Evolutionary conservation across 1,140 invertebrate genomes (phyloP).

Genomic region (Probaryconus sp.): DNA sequence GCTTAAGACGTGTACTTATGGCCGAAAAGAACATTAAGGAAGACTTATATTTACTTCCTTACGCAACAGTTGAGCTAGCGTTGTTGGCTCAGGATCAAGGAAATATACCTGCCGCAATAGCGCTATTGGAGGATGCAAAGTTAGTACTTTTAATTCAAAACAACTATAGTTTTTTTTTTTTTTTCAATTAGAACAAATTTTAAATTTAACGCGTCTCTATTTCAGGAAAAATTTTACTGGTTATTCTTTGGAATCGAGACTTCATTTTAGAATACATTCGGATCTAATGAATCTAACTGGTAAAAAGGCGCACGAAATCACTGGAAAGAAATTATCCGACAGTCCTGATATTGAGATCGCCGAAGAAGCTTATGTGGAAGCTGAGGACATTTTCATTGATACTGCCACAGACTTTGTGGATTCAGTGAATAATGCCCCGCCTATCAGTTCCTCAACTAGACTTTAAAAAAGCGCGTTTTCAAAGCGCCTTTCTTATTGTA

Average conservation of each 20-base stretch:
- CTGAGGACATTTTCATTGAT: constrained; percentile 40
- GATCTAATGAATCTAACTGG: constrained; percentile 81
- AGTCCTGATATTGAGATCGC: constrained; percentile 48
- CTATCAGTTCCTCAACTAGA: constrained; percentile 60
- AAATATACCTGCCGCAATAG: constrained; percentile 83
- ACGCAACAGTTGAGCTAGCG: constrained; percentile 91
- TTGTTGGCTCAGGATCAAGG: constrained; percentile 85
- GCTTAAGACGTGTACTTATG: constrained; percentile 83
- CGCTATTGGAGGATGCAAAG: constrained; percentile 90
- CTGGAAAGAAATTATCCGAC: constrained; percentile 32
- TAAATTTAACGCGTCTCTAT: constrained; percentile 43
- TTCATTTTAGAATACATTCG: constrained; percentile 95
- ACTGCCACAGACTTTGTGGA: constrained; percentile 45
- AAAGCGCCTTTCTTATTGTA: constrained; percentile 11
- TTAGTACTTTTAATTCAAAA: constrained; percentile 73
- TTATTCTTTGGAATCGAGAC: constrained; percentile 92
- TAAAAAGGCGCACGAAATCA: constrained; percentile 64
- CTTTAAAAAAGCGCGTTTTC: constrained; percentile 42
- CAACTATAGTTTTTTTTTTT: no score
- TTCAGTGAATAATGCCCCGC: constrained; percentile 19
- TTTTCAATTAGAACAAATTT: constrained; percentile 1
- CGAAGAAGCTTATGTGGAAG: constrained; percentile 44
- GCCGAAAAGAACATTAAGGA: constrained; percentile 89
- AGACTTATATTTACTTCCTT: constrained; percentile 92
- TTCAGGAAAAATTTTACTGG: constrained; percentile 92